Evolutionary conservation across 2,888 invertebrate genomes (phyloP).

Genomic region (Urechis unicinctus): DNA sequence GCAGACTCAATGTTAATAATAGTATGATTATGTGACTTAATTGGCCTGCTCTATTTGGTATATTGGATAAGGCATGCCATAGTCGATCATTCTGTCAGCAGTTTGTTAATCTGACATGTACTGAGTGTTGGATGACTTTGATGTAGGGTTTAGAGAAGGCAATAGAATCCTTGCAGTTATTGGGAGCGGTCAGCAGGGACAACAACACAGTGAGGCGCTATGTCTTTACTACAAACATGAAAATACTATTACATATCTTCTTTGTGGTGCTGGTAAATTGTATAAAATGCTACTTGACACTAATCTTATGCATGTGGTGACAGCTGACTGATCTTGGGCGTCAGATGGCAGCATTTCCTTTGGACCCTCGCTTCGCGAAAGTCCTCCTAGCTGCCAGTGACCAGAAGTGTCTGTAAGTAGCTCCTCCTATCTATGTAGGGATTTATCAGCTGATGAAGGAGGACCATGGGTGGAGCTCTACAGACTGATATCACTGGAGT

Average conservation of each 20-base stretch:
- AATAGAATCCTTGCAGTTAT: constrained; percentile 9
- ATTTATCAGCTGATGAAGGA: no score
- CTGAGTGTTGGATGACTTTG: no score
- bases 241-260: not conserved
- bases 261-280: not conserved
- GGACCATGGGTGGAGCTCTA: no score
- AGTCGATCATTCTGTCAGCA: no score
- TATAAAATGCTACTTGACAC: not conserved
- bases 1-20: no score
- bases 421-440: not conserved
- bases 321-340: constrained; percentile 71
- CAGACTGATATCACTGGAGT: no score
- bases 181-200: constrained; percentile 8
- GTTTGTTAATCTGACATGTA: no score
- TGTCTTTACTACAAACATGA: not conserved
- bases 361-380: constrained; percentile 84
- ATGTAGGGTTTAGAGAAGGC: constrained; percentile 1
- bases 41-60: no score
- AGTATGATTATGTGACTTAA: no score
- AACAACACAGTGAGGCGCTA: not conserved
- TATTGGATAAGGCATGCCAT: no score
- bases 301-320: constrained; percentile 1
- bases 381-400: constrained; percentile 71
- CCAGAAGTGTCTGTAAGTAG: constrained; percentile 57
- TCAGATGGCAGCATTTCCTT: constrained; percentile 82